Evolutionary conservation across 2,797 vertebrate genomes (phyloP).

Genomic region (Tachyglossus aculeatus): DNA sequence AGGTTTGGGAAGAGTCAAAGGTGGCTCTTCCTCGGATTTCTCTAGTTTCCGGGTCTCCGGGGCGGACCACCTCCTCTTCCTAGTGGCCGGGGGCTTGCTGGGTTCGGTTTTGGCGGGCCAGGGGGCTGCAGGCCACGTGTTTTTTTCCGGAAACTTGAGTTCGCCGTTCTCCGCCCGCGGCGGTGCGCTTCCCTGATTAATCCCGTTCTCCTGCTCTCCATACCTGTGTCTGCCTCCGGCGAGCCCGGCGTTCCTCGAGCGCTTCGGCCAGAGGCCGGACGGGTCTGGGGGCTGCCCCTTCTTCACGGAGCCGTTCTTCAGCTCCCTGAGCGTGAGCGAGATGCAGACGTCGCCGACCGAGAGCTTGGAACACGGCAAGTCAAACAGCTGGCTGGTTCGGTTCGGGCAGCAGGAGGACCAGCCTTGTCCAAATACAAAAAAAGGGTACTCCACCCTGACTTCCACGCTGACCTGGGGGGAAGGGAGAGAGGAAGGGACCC

Average conservation of each 20-base stretch:
- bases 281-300: conserved; percentile 88
- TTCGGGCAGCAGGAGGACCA: conserved; percentile 99
- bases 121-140: conserved; percentile 78
- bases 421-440: conserved; percentile 99
- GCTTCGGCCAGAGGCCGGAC: conserved; percentile 84
- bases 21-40: conserved; percentile 91
- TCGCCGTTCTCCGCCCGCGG: conserved; percentile 89
- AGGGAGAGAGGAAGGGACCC: conserved; percentile 27
- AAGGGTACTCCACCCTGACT: conserved; percentile 96
- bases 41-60: conserved; percentile 95
- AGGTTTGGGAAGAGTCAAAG: conserved; percentile 93
- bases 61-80: conserved; percentile 98
- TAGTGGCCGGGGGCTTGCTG: conserved; percentile 76
- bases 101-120: conserved; percentile 80
- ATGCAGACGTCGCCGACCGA: conserved; percentile 98
- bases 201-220: conserved; percentile 90
- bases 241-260: conserved; percentile 80
- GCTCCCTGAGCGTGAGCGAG: conserved; percentile 96
- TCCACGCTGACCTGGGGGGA: conserved; percentile 92
- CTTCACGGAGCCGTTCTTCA: conserved; percentile 95
- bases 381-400: conserved; percentile 94
- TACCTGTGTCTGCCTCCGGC: conserved; percentile 81
- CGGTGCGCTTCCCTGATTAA: conserved; percentile 81
- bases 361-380: conserved; percentile 96
- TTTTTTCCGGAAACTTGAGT: conserved; percentile 82